phyloP scores from a whole-genome alignment of 1,140 invertebrate species.

The Leptopilina boulardi region DNA sequence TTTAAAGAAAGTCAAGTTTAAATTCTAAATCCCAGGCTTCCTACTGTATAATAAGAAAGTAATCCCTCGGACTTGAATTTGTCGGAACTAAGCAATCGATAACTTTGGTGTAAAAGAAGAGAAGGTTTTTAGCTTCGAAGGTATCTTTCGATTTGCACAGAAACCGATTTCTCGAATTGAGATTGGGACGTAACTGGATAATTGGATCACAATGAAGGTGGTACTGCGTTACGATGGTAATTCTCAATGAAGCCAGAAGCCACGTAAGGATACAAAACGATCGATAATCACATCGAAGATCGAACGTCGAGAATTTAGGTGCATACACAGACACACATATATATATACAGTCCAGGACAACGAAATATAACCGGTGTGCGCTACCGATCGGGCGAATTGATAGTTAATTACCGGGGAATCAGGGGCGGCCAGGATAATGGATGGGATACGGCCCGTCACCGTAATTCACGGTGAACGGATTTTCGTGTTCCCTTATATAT shows the following conservation, averaged over 20 bases:
- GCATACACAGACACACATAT: background rate
- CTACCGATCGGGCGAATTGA: conserved; percentile 64
- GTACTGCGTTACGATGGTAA: conserved; percentile 12
- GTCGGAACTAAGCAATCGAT: conserved; percentile 14
- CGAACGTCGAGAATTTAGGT: background rate
- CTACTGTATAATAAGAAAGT: conserved; percentile 24
- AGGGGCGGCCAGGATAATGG: conserved; percentile 60
- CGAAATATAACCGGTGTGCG: conserved; percentile 56
- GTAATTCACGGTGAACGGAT: conserved; percentile 65
- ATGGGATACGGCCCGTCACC: conserved; percentile 61
- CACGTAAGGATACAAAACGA: conserved; percentile 4
- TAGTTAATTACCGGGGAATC: conserved; percentile 67
- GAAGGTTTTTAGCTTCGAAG: background rate
- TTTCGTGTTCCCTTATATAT: conserved; percentile 65
- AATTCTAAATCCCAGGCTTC: background rate
- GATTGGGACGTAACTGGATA: conserved; percentile 18
- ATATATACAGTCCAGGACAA: background rate
- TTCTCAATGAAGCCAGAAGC: conserved; percentile 12
- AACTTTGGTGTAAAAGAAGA: background rate
- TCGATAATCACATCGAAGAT: conserved; percentile 24
- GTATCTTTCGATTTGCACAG: conserved; percentile 5
- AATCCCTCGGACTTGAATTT: conserved; percentile 26
- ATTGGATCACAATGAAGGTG: conserved; percentile 30
- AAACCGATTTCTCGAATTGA: conserved; percentile 6
- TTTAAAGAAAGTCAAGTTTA: conserved; percentile 12